Base-by-base conservation (phyloP, 1,140 invertebrate genomes). In the Pentalonia nigronervosa region DNA sequence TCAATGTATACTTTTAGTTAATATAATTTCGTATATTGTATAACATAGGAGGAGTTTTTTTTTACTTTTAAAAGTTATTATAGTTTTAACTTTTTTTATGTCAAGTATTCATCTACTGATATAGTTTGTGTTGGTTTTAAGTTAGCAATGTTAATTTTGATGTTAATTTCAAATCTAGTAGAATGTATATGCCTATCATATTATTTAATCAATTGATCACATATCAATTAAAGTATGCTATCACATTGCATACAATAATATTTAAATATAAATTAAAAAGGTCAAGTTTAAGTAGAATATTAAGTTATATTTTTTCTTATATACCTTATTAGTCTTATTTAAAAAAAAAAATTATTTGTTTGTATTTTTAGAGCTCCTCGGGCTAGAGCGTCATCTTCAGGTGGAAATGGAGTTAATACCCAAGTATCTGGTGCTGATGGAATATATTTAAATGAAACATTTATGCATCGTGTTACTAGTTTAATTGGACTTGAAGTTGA, bases 401-500 rank as follows among this genome's bases (percentile, higher is more conserved):
- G 91, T 53, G 91, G 91, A 53, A 93, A 93, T 93, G 91, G 91
- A 86, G 50, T 86, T 7, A 84, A 93, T 45, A 3, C 81, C 14
- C 91, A 84, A 86, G 48, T 93, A 36, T 41, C 91, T 2, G 91
- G 90, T 94, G 96, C 97, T 45, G 98, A 98, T 95, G 98, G 98
- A 94, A 97, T 98, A 50, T 98, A 98, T 95, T 97, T 97, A 94
- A 98, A 98, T 96, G 96, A 97, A 94, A 97, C 97, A 95, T 98
- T 98, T 95, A 98, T 98, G 97, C 97, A 98, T 96, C 97, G 97
- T 41, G 97, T 97, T 87, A 97, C 97, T 94, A 96, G 97, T 94
- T 96, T 98, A 95, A 97, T 98, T 92, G 98, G 98, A 94, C 98
- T 97, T 95, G 96, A 96, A 94, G 97, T 98, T 50, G 97, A 97